Conservation (phyloP, 2,113 vertebrate genomes). For the Myanophis thanlyinensis region DNA sequence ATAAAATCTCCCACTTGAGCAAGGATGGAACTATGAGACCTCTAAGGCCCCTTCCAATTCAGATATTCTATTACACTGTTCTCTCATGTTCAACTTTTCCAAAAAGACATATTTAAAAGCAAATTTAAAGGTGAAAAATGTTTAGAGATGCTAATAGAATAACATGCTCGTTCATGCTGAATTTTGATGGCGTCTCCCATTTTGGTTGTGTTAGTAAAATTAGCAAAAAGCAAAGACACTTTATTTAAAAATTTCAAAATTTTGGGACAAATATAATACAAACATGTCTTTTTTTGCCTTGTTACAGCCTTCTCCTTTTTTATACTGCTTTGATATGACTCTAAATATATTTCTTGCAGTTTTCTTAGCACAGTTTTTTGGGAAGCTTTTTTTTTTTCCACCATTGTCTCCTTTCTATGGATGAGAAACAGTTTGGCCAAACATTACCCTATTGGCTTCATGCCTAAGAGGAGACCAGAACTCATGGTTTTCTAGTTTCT, state of each 20-base stretch:
- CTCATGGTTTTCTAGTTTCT: background rate
- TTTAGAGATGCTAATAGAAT: background rate
- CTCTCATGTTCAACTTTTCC: background rate
- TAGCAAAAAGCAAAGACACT: background rate
- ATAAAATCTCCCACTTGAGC: too few species aligned
- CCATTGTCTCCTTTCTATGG: too few species aligned
- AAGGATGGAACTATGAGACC: too few species aligned
- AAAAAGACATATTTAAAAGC: background rate
- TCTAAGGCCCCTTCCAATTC: too few species aligned
- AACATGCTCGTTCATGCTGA: background rate
- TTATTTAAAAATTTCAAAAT: background rate
- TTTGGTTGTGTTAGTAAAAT: background rate
- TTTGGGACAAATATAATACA: too few species aligned
- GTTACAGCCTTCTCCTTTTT: too few species aligned
- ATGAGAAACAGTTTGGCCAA: too few species aligned
- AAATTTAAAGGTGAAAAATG: background rate
- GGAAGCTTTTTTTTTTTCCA: too few species aligned
- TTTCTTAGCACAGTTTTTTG: background rate
- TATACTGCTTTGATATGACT: background rate
- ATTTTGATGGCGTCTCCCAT: background rate
- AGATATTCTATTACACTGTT: too few species aligned
- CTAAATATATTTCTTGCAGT: background rate
- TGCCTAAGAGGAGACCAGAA: background rate
- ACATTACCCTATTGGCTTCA: background rate
- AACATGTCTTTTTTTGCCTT: too few species aligned